A percentile compares a stretch with the other conserved stretches of the same genome.
phyloP scores from a whole-genome alignment of 2,797 vertebrate genomes.

The Enteromius mattozi region DNA sequence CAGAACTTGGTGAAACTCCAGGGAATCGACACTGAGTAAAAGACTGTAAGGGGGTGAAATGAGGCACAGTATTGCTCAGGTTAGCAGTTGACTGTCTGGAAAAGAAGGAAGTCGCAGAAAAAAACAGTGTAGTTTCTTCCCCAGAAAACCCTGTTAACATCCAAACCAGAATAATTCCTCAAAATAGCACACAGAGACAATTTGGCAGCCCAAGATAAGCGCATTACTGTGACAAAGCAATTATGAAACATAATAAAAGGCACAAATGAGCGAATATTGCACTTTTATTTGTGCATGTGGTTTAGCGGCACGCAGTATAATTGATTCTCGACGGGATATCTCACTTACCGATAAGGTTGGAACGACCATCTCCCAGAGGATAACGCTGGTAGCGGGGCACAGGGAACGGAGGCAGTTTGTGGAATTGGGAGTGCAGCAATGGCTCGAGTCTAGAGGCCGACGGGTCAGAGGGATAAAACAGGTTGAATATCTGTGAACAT shows the following conservation, averaged over 20 bases:
- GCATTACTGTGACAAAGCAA: constrained; percentile 19
- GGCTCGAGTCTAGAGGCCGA: constrained; percentile 96
- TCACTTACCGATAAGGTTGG: constrained; percentile 87
- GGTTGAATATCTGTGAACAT: constrained; percentile 96
- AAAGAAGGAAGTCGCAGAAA: neutral
- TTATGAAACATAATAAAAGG: constrained; percentile 29
- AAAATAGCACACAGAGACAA: constrained; percentile 43
- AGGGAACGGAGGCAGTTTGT: constrained; percentile 88
- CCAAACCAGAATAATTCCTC: constrained; percentile 56
- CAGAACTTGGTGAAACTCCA: constrained; percentile 9
- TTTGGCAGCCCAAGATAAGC: constrained; percentile 54
- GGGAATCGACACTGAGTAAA: constrained; percentile 46
- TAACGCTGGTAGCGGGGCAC: constrained; percentile 96
- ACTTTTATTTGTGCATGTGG: constrained; percentile 17
- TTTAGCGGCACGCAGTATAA: neutral
- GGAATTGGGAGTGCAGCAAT: constrained; percentile 89
- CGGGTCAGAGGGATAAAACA: constrained; percentile 97
- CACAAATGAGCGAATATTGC: constrained; percentile 12
- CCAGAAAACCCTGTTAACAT: constrained; percentile 5
- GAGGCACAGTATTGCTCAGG: neutral
- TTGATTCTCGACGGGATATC: constrained; percentile 43
- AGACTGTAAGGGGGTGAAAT: neutral
- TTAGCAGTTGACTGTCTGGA: neutral
- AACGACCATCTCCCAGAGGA: constrained; percentile 91
- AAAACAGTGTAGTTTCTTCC: neutral